A percentile compares a stretch with the other conserved stretches of the same genome.
Evolutionary conservation across 2,113 vertebrate species (phyloP).

Genomic region (Nyctibius bracteatus): DNA sequence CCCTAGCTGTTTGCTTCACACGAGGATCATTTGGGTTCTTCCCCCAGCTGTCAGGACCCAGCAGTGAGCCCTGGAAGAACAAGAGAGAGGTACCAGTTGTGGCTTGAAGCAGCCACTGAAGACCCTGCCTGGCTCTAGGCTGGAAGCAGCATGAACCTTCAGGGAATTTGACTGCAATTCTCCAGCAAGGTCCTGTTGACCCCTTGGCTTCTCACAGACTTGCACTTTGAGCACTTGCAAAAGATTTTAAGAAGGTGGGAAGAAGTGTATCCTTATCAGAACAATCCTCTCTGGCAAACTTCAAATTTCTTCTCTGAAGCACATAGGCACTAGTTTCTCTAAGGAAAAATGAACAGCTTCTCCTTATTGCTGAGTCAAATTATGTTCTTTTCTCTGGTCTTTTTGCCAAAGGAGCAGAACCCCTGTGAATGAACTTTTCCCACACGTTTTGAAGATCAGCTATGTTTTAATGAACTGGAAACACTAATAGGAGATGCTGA

Average conservation of each 20-base stretch:
- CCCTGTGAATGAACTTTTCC: not conserved
- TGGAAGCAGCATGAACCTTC: not conserved
- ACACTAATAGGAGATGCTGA: not conserved
- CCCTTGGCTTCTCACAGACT: not conserved
- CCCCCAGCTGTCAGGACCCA: not conserved
- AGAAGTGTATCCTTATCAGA: not conserved
- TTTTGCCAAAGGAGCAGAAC: not conserved
- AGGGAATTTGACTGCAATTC: not conserved
- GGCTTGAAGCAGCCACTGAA: not conserved
- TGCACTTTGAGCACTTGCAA: not conserved
- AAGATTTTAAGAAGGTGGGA: not conserved
- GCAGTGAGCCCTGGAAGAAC: not conserved
- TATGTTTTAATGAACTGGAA: not conserved
- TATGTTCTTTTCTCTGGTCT: not conserved
- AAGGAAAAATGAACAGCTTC: not conserved
- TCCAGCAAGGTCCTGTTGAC: not conserved
- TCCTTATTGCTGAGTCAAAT: not conserved
- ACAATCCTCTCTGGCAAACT: not conserved
- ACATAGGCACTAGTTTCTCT: not conserved
- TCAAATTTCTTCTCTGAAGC: not conserved
- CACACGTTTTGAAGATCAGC: not conserved
- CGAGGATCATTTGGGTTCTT: not conserved
- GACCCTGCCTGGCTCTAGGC: not conserved
- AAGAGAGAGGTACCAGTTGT: not conserved
- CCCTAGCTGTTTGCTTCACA: not conserved